Base-by-base conservation (phyloP, 2,113 vertebrate genomes). In the Oriolus oriolus region DNA sequence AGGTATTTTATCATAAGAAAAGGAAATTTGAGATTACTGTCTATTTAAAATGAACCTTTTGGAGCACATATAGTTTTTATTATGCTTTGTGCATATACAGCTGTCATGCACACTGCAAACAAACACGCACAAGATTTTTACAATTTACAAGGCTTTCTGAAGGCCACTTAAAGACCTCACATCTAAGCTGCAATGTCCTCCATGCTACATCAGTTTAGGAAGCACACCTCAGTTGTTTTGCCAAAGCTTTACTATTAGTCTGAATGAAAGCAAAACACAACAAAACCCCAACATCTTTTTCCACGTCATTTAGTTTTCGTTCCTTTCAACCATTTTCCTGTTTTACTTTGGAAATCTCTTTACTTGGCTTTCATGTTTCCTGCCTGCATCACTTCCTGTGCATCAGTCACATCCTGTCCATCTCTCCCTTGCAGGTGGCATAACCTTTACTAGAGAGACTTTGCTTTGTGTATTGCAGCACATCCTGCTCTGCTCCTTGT, bases 381-480 rank as follows among this genome's bases (percentile, higher is more conserved):
- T 96, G 83, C 87, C 63, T 56, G 87, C 91, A 93, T 97, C 94
- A 93, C 89, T 96, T 96, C 95, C 96, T 95, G 83, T 92, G 84
- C 85, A 96, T 95, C 95, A 96, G 52, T 74, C 74, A 26, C 78
- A 89, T 97, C 96, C 96, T 95, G 90, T 69, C 77, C 84, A 89
- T 87, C 92, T 83, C 93, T 89, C 77, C 14, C 30, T 91, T 52
- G 86, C 88, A 96, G 95, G 92, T 96, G 91, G 70, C 84, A 87
- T 76, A 2, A 77, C 78, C 70, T 94, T 71, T 84, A 39, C 94
- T 84, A 78, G 89, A 89, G 86, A 83, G 65, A 41, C 30, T 87
- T 87, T 90, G 68, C 61, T 95, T 96, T 97, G 91, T 96, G 71
- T 76, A 45, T 26, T 84, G 88, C 76, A 86, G 65, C 44, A 84